Base-by-base conservation (phyloP, 1,140 invertebrate species). In the Ips typographus region DNA sequence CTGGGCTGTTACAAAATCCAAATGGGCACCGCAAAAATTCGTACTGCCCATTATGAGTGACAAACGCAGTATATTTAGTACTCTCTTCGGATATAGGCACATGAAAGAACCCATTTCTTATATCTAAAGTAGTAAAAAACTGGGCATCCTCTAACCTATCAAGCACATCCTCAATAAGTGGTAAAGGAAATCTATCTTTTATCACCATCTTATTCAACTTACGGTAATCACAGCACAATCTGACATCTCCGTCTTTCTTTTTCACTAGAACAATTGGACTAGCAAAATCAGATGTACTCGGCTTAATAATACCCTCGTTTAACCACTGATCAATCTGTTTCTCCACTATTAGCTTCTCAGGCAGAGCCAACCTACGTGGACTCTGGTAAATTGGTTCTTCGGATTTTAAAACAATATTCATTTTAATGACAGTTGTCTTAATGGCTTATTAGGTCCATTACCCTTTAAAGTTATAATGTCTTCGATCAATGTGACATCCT, bases 151-250 rank as follows among this genome's bases (percentile, higher is more conserved):
- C 57, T 55, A 76, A 66, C 59, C 49, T 55, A 70, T 75, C 71
- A 2, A 76, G 42, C 51, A 57, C 63, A 49, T 76, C 73, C 22
- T 76, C 74, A 36, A 77, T 78, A 58, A 73, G 53, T 7, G 72
- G 75, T 36, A 77, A 47, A 2, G 75, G 75, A 73, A 68, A 82
- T 7, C 71, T 64, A 58, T 80, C 72, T 72, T 77, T 74, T 38
- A 76, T 55, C 40, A 78, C 75, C 40, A 62, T 71, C 44, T 74
- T 72, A 70, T 86, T 86, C 1, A 86, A 56, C 47, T 65, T 56
- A 5, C 83, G 70, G 70, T 81, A 86, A 71, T 87, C 84, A 2
- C 84, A 71, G 75, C 84, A 87, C 5, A 86, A 77, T 49, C 85
- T 56, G 3, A 71, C 64, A 2, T 36, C 1, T n/a, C 72, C 70